These are phyloP conservation scores for Macquaria australasica DNA, from an alignment of 2,113 vertebrate genomes.

Conservation along the genomic window DNA sequence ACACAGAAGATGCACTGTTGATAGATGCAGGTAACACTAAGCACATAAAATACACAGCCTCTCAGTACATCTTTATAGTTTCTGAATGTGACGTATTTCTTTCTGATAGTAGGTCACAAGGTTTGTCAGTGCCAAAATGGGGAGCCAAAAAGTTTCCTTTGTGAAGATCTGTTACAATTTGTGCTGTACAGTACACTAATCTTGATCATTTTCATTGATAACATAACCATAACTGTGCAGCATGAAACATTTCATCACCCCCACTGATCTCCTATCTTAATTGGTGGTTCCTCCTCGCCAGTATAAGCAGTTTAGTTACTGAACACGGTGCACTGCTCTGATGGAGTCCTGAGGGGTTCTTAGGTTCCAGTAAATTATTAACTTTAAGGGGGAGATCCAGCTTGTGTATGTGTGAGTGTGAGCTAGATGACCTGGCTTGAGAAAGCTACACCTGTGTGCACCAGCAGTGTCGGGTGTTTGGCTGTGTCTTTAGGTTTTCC, in stretches of 20 bases:
- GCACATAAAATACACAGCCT: no score
- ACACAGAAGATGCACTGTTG: no score
- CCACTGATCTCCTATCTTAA: no score
- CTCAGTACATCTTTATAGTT: no score
- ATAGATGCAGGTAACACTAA: no score
- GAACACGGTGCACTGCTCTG: background rate
- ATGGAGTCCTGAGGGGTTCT: background rate
- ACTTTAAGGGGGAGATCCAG: background rate
- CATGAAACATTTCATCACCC: no score
- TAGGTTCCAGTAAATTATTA: conserved; percentile 40
- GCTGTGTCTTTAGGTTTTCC: background rate
- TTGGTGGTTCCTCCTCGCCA: background rate
- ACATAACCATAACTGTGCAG: background rate
- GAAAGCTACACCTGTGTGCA: background rate
- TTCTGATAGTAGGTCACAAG: no score
- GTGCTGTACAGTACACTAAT: background rate
- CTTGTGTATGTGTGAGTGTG: background rate
- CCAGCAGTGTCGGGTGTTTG: background rate
- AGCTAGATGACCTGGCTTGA: background rate
- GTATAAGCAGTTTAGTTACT: background rate
- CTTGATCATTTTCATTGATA: background rate
- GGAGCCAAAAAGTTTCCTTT: no score
- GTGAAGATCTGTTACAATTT: background rate
- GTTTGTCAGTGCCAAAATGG: background rate
- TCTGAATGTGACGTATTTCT: no score